Conservation (phyloP, 2,888 invertebrate genomes). For the Tipula unca region DNA sequence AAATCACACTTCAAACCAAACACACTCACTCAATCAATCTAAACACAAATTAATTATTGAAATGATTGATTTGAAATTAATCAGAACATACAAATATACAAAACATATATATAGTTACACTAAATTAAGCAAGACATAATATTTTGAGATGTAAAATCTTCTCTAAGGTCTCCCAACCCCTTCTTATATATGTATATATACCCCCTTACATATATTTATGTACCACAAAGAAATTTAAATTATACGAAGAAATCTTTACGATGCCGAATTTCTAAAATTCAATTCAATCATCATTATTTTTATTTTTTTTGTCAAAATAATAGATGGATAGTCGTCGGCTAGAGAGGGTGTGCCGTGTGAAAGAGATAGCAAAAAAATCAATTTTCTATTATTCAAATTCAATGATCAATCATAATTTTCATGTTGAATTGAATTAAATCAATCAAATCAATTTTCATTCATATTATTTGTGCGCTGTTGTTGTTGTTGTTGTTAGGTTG, state of each 20-base stretch:
- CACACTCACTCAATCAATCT: background rate
- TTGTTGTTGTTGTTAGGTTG: background rate
- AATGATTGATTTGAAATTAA: background rate
- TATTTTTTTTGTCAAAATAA: background rate
- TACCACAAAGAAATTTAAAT: background rate
- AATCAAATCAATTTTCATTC: slow-evolving; percentile 14
- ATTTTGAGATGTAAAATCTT: background rate
- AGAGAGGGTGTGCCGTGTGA: background rate
- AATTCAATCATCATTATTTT: background rate
- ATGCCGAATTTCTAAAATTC: background rate
- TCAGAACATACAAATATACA: background rate
- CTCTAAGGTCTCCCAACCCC: background rate
- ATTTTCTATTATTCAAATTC: slow-evolving; percentile 14
- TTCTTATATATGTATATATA: background rate
- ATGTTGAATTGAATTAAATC: slow-evolving; percentile 14
- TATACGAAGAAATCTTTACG: background rate
- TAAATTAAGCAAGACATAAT: slow-evolving; percentile 14
- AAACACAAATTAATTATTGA: background rate
- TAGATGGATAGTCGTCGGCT: background rate
- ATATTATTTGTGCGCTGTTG: background rate
- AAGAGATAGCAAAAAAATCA: background rate
- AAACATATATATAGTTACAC: background rate
- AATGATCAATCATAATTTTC: slow-evolving; percentile 14
- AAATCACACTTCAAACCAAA: background rate
- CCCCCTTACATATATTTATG: background rate